phyloP scores from a whole-genome alignment of 2,113 vertebrate genomes.

The Polypterus senegalus region DNA sequence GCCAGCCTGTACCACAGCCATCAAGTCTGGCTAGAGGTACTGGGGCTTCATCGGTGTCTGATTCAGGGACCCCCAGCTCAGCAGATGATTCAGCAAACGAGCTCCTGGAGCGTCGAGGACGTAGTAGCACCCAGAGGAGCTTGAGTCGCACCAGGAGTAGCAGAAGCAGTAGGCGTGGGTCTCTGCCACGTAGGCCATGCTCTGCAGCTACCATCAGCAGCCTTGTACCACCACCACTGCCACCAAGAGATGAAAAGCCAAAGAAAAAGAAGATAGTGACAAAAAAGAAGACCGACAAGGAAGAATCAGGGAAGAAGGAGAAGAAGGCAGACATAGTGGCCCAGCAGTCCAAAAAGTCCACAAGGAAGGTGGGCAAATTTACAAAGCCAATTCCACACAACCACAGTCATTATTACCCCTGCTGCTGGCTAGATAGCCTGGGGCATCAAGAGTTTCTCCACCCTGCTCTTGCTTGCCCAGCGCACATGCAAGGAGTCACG shows the following conservation, averaged over 20 bases:
- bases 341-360: constrained; percentile 44
- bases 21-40: constrained; percentile 47
- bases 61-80: constrained; percentile 2
- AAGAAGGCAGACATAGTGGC: constrained; percentile 54
- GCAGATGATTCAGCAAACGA: constrained; percentile 15
- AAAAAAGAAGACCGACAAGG: constrained; percentile 25
- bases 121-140: too few relatives aligned
- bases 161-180: not conserved
- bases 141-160: not conserved
- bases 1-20: too few relatives aligned
- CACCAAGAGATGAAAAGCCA: not conserved
- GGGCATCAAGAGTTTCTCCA: not conserved
- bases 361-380: too few relatives aligned
- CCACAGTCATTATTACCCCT: constrained; percentile 20
- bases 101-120: constrained; percentile 4
- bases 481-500: not conserved
- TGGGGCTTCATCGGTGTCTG: constrained; percentile 32
- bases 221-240: not conserved
- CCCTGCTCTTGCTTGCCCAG: not conserved
- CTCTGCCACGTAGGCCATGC: not conserved
- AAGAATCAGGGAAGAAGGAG: constrained; percentile 47
- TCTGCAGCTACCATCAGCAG: not conserved
- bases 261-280: not conserved
- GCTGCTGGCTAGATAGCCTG: constrained; percentile 34
- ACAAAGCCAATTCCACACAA: too few relatives aligned